These are phyloP conservation scores for Pocillopora verrucosa DNA, from an alignment of 64 coral and sea anemone species.

Conservation along the genomic window DNA sequence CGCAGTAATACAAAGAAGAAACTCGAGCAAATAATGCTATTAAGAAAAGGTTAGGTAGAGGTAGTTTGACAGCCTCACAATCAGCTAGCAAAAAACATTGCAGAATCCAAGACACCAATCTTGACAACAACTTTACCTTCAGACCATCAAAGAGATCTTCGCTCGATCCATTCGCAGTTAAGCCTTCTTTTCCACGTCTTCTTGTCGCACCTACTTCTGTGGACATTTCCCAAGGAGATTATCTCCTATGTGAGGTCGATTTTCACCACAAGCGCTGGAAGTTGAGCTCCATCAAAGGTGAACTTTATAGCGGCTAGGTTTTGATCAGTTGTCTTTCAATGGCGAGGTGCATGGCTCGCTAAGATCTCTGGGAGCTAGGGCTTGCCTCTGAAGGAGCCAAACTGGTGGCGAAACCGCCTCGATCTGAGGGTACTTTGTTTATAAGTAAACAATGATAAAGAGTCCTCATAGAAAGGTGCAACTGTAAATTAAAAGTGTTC, in stretches of 20 bases:
- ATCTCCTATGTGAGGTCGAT: neutral
- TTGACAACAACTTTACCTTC: neutral
- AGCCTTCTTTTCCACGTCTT: slow-evolving; percentile 36
- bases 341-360: neutral
- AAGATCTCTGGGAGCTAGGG: slow-evolving; percentile 4
- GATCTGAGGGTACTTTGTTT: neutral
- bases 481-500: no score
- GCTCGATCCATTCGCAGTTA: slow-evolving; percentile 11
- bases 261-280: slow-evolving; percentile 7
- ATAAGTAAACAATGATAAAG: no score
- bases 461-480: no score
- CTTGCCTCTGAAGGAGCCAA: neutral
- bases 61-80: neutral
- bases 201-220: slow-evolving; percentile 30
- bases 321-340: slow-evolving; percentile 33
- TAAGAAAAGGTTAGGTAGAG: no score
- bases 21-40: no score
- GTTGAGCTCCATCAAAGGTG: neutral
- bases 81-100: neutral
- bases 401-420: neutral
- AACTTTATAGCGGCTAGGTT: slow-evolving; percentile 16
- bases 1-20: no score
- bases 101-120: neutral
- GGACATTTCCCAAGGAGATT: slow-evolving; percentile 24
- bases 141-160: slow-evolving; percentile 25